Evolutionary conservation across 2,888 invertebrate species (phyloP).

Genomic region (Acleris laterana): DNA sequence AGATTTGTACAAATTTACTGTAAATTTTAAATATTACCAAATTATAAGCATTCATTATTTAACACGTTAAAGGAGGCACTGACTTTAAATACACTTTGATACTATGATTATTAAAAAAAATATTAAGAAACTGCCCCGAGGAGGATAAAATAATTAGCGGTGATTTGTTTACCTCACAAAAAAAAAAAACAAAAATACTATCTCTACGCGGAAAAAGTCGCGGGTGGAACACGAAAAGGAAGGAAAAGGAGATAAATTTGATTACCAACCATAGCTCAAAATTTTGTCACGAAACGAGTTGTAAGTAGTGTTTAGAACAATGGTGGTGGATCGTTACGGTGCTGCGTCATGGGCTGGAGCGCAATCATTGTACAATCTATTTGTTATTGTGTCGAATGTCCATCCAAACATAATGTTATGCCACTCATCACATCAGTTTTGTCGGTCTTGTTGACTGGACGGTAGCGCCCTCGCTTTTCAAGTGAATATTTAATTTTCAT

Average conservation of each 20-base stretch:
- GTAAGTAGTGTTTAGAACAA: constrained; percentile 72
- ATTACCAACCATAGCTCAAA: constrained; percentile 14
- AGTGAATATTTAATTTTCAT: background rate
- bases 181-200: too few relatives aligned
- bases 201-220: too few relatives aligned
- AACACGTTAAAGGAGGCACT: too few relatives aligned
- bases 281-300: constrained; percentile 48
- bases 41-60: too few relatives aligned
- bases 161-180: too few relatives aligned
- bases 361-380: constrained; percentile 74
- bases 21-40: background rate
- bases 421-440: constrained; percentile 54
- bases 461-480: constrained; percentile 1
- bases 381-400: constrained; percentile 67
- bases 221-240: too few relatives aligned
- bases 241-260: too few relatives aligned
- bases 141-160: too few relatives aligned
- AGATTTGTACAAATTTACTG: constrained; percentile 19
- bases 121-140: too few relatives aligned
- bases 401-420: constrained; percentile 48
- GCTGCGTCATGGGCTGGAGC: constrained; percentile 71
- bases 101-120: too few relatives aligned
- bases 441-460: constrained; percentile 41
- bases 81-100: too few relatives aligned
- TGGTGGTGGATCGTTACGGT: constrained; percentile 62